Conservation (phyloP, 2,888 invertebrate species). For the Heliconius erato region DNA sequence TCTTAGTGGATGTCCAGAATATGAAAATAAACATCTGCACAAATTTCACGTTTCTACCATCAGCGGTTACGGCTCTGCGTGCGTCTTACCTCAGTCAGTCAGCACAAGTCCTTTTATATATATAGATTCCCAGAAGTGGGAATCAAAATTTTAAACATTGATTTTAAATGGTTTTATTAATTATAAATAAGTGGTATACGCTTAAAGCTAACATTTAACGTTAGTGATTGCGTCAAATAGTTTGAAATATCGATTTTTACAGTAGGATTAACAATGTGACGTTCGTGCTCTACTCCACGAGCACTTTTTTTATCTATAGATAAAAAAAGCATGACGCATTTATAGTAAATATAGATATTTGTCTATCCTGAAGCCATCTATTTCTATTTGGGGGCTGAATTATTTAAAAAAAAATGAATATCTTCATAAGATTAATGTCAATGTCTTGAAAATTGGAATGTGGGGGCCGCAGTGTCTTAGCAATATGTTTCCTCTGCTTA, state of each 20-base stretch:
- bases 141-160: too few species aligned
- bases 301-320: not conserved
- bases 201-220: not conserved
- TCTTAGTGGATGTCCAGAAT: too few species aligned
- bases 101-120: too few species aligned
- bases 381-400: not conserved
- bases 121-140: too few species aligned
- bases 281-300: constrained; percentile 25
- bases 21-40: too few species aligned
- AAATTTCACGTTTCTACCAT: too few species aligned
- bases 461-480: too few species aligned
- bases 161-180: not conserved
- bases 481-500: too few species aligned
- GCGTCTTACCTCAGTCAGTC: too few species aligned
- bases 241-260: constrained; percentile 1
- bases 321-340: not conserved
- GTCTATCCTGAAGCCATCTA: not conserved
- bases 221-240: not conserved
- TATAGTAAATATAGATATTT: not conserved
- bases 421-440: too few species aligned
- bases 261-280: constrained; percentile 37
- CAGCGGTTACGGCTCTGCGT: too few species aligned
- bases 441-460: too few species aligned
- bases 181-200: not conserved
- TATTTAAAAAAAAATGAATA: not conserved